phyloP scores from a whole-genome alignment of 2,888 invertebrate genomes.

The Tenthredo amoena region DNA sequence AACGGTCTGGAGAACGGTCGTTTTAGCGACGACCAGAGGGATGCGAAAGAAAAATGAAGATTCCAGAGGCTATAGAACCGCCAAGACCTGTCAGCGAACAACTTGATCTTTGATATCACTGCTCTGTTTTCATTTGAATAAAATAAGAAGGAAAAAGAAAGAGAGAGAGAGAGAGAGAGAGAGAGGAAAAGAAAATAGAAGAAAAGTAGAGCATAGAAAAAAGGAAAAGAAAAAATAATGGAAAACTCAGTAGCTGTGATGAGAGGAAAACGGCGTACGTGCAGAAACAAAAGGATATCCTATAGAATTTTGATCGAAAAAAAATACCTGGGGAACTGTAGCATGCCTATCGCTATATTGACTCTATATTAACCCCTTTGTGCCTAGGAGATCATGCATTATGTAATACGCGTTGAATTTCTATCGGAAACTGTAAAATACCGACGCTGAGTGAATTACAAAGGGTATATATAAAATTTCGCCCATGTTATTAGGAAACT shows the following conservation, averaged over 20 bases:
- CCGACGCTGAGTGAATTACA: neutral
- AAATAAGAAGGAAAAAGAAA: neutral
- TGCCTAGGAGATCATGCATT: conserved; percentile 13
- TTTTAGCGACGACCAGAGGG: conserved; percentile 19
- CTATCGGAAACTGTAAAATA: conserved; percentile 2
- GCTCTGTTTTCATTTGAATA: conserved; percentile 31
- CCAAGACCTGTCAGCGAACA: conserved; percentile 32
- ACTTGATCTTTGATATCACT: conserved; percentile 46
- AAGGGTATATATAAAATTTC: neutral
- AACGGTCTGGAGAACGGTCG: conserved; percentile 44
- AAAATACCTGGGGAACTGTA: neutral
- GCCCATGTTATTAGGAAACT: neutral
- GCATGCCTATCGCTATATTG: conserved; percentile 7
- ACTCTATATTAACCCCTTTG: conserved; percentile 28
- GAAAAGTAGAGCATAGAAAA: neutral
- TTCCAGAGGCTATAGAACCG: conserved; percentile 20
- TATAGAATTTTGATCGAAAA: conserved; percentile 17
- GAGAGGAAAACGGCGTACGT: neutral
- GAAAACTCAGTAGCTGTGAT: neutral
- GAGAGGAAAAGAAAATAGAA: neutral
- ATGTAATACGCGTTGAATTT: conserved; percentile 6
- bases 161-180: too few relatives aligned
- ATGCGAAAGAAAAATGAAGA: conserved; percentile 45
- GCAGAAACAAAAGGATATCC: conserved; percentile 4
- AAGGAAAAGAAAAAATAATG: neutral